Evolutionary conservation across 2,113 vertebrate genomes (phyloP), one percentile per base, ranked within the genome.

Genomic region (Mormyrus iriodes): DNA sequence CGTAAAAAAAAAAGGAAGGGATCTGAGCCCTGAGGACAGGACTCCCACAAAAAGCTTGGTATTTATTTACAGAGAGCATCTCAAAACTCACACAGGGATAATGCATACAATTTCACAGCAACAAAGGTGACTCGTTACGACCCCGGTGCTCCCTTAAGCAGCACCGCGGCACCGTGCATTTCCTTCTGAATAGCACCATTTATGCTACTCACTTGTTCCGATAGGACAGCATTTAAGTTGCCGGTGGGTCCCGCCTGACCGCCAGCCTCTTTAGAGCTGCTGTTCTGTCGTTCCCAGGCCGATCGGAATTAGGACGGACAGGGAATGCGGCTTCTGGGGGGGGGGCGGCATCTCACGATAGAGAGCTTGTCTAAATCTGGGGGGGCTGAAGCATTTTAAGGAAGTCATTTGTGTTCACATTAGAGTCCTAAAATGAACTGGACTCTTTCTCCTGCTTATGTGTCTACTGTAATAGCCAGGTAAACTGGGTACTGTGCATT

Each of bases 361-460:
- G 42, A 84, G 21, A 12, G 44, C 79, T 48, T 84, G 24, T 48
- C 42, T 84, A 44, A 21, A 44, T 48, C 42, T 19, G 9, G 27
- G 61, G n/a, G n/a, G n/a, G n/a, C n/a, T 65, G 13, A 79, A 42
- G 82, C 82, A 48, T 84, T 84, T 84, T 44, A n/a, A 84, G 82
- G 82, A 12, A 48, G 82, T n/a, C 44, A 84, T 84, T 82, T 82
- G 17, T 0, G 42, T 82, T 84, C 24, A 2, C 21, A 84, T 84
- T 84, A 24, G 42, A 48, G 35, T 42, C 7, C 44, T 84, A 84
- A 84, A 48, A 84, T 48, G 44, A 39, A 48, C 48, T 19, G 5
- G 46, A 48, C 24, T 46, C 9, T 48, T 48, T 27, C 5, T 24
- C 44, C 44, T 19, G 21, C 46, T 84, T 48, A n/a, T 48, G 7